Evolutionary conservation across 2,797 vertebrate genomes (phyloP), one percentile per base, ranked within the genome.

Genomic region (Anas flavirostris): DNA sequence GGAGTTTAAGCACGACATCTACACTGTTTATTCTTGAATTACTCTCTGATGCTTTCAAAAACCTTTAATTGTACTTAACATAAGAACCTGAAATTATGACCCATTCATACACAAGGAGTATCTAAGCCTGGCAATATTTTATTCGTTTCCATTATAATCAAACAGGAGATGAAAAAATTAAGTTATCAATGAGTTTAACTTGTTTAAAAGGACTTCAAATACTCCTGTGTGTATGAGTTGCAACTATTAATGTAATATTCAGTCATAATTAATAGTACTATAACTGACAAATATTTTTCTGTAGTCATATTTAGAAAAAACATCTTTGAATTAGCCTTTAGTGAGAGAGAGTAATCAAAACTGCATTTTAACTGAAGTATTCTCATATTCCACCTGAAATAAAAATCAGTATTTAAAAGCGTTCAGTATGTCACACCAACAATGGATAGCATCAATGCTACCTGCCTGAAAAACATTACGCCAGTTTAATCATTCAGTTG

Each of bases 341-440:
- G 60, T 15, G 25, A 23, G 60, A 29, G 50, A 83, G 2, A 64
- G 44, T 23, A 82, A 84, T 53, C 58, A 89, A 82, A 92, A 56
- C 56, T 62, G 48, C 41, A 75, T 92, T 92, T 93, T 33, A 91
- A 91, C 17, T 16, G 28, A 82, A 73, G 39, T 37, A 74, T 69
- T 5, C 5, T 63, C 33, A 41, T 4, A 68, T 6, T 17, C 19
- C 16, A 39, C 41, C 46, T 72, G 53, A 81, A 76, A 19, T 35
- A 86, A 92, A 8, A 77, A 12, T 60, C 44, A 73, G 0, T 23
- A 46, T 69, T 52, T 52, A 44, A 19, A 48, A 72, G 25, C 17
- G 43, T 31, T 53, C 31, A 43, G 41, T 39, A 59, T 31, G 66
- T 76, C 75, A 55, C 6, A 31, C 8, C 21, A 93, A 23, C 31